Evolutionary conservation across 2,888 invertebrate species (phyloP), one percentile per base, ranked within the genome.

Genomic region (Dione juno): DNA sequence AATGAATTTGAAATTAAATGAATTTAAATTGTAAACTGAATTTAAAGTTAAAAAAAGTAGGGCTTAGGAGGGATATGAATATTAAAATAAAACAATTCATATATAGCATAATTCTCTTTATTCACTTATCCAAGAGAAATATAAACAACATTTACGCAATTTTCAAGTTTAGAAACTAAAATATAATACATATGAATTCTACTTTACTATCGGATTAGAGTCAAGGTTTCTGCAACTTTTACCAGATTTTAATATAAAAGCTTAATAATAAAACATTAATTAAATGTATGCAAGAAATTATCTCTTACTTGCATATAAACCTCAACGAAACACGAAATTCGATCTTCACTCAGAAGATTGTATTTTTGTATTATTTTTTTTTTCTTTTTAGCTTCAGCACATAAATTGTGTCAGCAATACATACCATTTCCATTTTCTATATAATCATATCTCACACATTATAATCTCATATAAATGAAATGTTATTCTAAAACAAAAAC

Each of bases 71-170:
- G 28, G 28, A 28, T 3, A 28, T n/a, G 5, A 28, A 28, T 28
- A 28, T 28, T 5, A 10, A 50, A 64, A 69, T 68, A 67, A 70
- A 45, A 63, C 69, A 65, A n/a, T 14, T 41, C 3, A 10, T 52
- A 37, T 66, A 40, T 66, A 63, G 67, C 75, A 67, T 74, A 68
- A 69, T 69, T 66, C 58, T 74, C 65, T 88, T 88, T 88, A 88
- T 85, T 88, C 77, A 81, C 80, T 83, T 84, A 83, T 82, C 79
- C 76, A 82, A 85, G 84, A 82, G 77, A 83, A 84, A 82, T 84
- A 82, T 80, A 85, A 84, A 85, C 80, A 82, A 79, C 77, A 77
- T 77, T 79, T 16, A 69, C 21, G 63, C 81, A 76, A 70, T 75
- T 80, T 76, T 74, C 54, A 73, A 78, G 76, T 77, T 67, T 72